Percentiles rank a stretch among this genome's conserved stretches.
Evolutionary conservation across 2,113 vertebrate genomes (phyloP).

Genomic region (Stegostoma tigrinum): DNA sequence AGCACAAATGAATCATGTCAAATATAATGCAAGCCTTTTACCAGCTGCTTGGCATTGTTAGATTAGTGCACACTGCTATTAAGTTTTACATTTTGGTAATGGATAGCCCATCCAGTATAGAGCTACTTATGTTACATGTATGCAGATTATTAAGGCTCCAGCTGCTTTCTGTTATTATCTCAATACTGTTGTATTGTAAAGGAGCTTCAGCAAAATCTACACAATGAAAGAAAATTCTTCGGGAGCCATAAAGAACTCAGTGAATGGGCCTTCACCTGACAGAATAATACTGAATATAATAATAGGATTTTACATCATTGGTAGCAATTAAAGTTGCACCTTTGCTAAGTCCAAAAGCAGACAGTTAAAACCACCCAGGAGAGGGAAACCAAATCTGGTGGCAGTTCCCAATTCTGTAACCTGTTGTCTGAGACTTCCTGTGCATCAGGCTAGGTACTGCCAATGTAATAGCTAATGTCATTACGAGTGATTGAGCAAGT

Average conservation of each 20-base stretch:
- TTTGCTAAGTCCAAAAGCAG: background rate
- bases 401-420: background rate
- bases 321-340: slow-evolving; percentile 14
- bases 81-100: slow-evolving; percentile 56
- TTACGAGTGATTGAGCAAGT: background rate
- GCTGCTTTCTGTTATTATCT: slow-evolving; percentile 25
- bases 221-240: background rate
- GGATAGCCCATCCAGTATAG: slow-evolving; percentile 46
- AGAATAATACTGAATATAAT: background rate
- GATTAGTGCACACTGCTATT: slow-evolving; percentile 62
- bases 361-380: background rate
- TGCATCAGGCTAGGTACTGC: background rate
- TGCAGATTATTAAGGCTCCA: slow-evolving; percentile 17
- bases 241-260: background rate
- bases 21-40: slow-evolving; percentile 61
- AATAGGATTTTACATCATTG: background rate
- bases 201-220: background rate
- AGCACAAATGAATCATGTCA: slow-evolving; percentile 47
- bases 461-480: background rate
- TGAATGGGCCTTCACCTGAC: background rate
- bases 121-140: slow-evolving; percentile 9
- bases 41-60: slow-evolving; percentile 66
- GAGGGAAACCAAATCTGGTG: background rate
- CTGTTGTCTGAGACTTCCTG: background rate
- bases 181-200: background rate